Conservation (phyloP, 2,888 invertebrate genomes). For the Ethmia dodecea region DNA sequence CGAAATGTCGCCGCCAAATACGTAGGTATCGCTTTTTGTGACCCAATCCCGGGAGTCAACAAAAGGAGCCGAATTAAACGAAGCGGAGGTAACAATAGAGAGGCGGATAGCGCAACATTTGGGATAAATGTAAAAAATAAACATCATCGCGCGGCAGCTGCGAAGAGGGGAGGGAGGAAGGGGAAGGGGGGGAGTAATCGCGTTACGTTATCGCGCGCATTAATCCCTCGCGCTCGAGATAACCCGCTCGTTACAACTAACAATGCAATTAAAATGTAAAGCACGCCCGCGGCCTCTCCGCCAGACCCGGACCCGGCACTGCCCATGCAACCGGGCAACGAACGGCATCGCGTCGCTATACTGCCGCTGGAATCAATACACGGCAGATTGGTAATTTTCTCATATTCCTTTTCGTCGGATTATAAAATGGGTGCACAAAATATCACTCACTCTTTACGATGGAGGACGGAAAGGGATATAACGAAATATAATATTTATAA, state of each 20-base stretch:
- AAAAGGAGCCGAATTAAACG: conserved; percentile 22
- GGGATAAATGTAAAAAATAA: conserved; percentile 14
- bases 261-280: conserved; percentile 25
- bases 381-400: too few relatives aligned
- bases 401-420: too few relatives aligned
- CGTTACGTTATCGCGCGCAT: conserved; percentile 22
- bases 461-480: too few relatives aligned
- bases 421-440: too few relatives aligned
- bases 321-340: neutral
- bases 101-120: conserved; percentile 16
- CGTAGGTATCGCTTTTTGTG: conserved; percentile 13
- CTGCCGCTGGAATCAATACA: conserved; percentile 10
- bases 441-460: too few relatives aligned
- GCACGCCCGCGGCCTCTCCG: conserved; percentile 15
- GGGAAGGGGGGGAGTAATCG: conserved; percentile 15
- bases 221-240: conserved; percentile 16
- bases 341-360: neutral
- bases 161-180: neutral
- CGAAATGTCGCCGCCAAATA: too few relatives aligned
- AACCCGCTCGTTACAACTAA: conserved; percentile 23
- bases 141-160: conserved; percentile 9
- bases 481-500: too few relatives aligned
- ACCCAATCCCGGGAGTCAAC: conserved; percentile 19
- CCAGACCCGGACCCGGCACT: conserved; percentile 1
- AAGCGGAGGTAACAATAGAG: conserved; percentile 20